A percentile compares a stretch with the other conserved stretches of the same genome.
Conservation (phyloP, 2,113 vertebrate genomes). For the Brachyhypopomus occidentalis region DNA sequence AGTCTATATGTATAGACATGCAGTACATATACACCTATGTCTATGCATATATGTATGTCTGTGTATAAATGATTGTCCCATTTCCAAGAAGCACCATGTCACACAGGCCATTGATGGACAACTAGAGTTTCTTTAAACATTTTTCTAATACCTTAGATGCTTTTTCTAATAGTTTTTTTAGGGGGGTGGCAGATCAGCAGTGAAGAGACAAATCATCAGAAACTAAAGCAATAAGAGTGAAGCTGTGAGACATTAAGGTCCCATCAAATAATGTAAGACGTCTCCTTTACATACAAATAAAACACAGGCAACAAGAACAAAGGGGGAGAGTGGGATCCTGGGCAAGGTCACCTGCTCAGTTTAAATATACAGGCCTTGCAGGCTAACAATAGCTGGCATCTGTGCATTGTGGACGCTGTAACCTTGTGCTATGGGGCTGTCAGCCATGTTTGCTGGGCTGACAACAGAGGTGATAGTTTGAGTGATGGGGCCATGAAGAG, state of each 20-base stretch:
- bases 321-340: conserved; percentile 21
- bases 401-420: conserved; percentile 46
- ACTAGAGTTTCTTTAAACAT: background rate
- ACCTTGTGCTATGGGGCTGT: conserved; percentile 60
- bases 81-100: background rate
- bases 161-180: background rate
- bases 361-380: conserved; percentile 58
- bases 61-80: background rate
- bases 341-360: conserved; percentile 49
- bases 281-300: conserved; percentile 29
- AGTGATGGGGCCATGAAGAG: conserved; percentile 46
- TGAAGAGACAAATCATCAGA: background rate
- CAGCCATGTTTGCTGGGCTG: conserved; percentile 54
- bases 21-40: background rate
- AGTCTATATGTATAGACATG: too few species aligned
- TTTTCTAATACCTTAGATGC: background rate
- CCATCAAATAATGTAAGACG: background rate
- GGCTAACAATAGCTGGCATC: conserved; percentile 73
- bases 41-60: background rate
- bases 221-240: background rate
- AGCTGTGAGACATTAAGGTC: background rate
- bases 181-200: background rate
- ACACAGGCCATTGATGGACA: background rate
- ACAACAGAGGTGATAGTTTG: conserved; percentile 51
- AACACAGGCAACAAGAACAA: conserved; percentile 5